Evolutionary conservation across 1,140 invertebrate genomes (phyloP), one percentile per base, ranked within the genome.

Genomic region (Druon quercuslanigerum): DNA sequence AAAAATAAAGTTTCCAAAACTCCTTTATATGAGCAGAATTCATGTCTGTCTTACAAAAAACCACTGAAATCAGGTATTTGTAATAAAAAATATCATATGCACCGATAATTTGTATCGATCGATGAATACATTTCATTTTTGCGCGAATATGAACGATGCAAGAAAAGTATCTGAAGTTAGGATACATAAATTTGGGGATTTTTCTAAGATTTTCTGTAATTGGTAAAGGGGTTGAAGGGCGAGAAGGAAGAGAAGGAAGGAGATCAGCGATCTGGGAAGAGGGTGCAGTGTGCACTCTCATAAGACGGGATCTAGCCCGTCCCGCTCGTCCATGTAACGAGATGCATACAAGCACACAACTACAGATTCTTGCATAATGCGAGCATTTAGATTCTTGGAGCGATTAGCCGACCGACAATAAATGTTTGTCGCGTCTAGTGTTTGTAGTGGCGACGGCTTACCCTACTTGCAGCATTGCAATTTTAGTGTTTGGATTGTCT

Each of bases 361-460:
- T 74, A 79, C 76, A 77, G 74, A 76, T 83, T 83, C 79, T 82
- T 81, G 79, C 83, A 80, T 87, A 87, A 86, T 83, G 78, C 73
- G 72, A 79, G 73, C 82, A 83, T 83, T 86, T 82, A 84, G 86
- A 86, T 87, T 82, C 83, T 75, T 78, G 76, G 75, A 73, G 86
- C 79, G 86, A 87, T 88, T 87, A 88, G 84, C 84, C 83, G 84
- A 84, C 80, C 79, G 70, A 80, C 80, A 79, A 82, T 88, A 88
- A 87, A 80, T 79, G 85, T 83, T 85, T 78, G 51, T 82, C 77
- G 77, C 78, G 76, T 80, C 80, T 81, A 76, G 81, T 75, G 79
- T 80, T 76, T 81, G 71, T 50, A 78, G 80, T 79, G 70, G 79
- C 76, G 33, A 40, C n/a, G 76, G 78, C 79, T 84, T 77, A 77